Evolutionary conservation across 2,888 invertebrate genomes (phyloP), one percentile per base, ranked within the genome.

Genomic region (Fragum fragum): DNA sequence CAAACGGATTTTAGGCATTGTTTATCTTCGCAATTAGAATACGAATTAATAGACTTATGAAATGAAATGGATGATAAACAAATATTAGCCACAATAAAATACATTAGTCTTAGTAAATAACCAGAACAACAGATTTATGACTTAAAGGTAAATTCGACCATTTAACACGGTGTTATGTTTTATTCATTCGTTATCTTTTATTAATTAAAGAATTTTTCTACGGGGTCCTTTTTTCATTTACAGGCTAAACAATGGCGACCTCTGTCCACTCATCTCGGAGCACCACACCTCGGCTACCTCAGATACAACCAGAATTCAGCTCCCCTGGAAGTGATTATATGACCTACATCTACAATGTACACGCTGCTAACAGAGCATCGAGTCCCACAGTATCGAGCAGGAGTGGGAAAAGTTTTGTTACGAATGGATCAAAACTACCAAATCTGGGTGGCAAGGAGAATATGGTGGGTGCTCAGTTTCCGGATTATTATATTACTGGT

Each of bases 281-380:
- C n/a, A 70, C 55, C 3, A 79, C 79, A 14, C 74, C 79, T 18
- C 68, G 29, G 1, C 75, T 85, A 18, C 84, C 84, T 6, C 52
- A 52, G 9, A 81, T 85, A 7, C 52, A 76, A 16, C 47, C 68
- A 0, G 73, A 80, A 26, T 84, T 75, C 55, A 81, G 73, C 11
- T 76, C 81, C 23, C 84, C 84, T 11, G 84, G 76, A 39, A 85
- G 84, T 72, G 84, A 85, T 28, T 85, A 85, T 26, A 79, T 78
- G 72, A 61, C 76, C 21, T 76, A 63, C 21, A 70, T 77, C 5
- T 52, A 70, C 32, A 70, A 52, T 36, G 53, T 52, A 7, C 68
- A 68, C 14, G 68, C 47, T 11, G 47, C 68, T 28, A 63, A 63
- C 36, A 36, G 36, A 18, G 28, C 32, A 14, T 36, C 63, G 3